phyloP scores from a whole-genome alignment of 2,113 vertebrate species.

The Haemorhous mexicanus region DNA sequence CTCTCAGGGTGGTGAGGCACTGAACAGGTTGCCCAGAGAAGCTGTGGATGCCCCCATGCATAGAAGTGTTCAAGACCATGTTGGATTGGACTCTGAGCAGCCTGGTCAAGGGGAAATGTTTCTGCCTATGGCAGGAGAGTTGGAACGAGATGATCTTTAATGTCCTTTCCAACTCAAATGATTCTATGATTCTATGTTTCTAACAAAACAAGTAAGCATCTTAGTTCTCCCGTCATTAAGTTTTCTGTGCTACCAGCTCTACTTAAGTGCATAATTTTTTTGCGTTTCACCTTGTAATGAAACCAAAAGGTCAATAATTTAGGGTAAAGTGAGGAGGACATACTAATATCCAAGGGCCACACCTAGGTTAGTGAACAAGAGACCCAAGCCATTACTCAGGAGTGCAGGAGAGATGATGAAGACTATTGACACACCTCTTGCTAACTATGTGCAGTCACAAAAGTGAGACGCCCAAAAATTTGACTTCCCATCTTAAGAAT shows the following conservation, averaged over 20 bases:
- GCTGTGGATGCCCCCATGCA: rapidly evolving
- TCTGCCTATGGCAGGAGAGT: background rate
- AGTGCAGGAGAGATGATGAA: background rate
- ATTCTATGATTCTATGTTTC: background rate
- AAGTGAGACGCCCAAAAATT: background rate
- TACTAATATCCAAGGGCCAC: background rate
- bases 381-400: background rate
- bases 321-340: background rate
- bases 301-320: background rate
- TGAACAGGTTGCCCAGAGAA: background rate
- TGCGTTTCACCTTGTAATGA: background rate
- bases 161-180: background rate
- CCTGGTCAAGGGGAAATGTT: background rate
- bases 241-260: background rate
- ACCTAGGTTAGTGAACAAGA: background rate
- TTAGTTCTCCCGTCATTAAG: background rate
- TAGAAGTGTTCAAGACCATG: background rate
- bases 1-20: background rate
- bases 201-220: background rate
- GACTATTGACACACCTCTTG: background rate
- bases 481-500: background rate
- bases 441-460: background rate
- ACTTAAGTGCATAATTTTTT: background rate
- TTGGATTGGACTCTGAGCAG: background rate
- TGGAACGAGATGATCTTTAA: background rate